Conservation (phyloP, 1,140 invertebrate genomes). For the Hydropsyche tenuis region DNA sequence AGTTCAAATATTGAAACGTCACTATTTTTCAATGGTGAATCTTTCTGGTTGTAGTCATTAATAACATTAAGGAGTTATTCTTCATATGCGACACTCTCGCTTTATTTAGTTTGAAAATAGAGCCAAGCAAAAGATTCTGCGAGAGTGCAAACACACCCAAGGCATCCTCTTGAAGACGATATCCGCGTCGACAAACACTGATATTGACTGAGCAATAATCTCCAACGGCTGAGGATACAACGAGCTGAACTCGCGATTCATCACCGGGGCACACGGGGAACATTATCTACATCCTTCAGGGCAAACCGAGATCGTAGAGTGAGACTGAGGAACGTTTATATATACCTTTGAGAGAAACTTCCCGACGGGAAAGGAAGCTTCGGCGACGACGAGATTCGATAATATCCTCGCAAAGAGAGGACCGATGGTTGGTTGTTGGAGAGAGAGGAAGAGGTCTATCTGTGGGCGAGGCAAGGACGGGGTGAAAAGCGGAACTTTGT, state of each 20-base stretch:
- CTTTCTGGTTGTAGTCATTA: no score
- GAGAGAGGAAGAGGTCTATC: no score
- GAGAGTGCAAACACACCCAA: neutral
- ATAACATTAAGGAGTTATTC: no score
- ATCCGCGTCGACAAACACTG: conserved; percentile 14
- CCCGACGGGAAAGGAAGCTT: conserved; percentile 11
- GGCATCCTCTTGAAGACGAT: neutral
- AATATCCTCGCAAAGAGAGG: conserved; percentile 34
- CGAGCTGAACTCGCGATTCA: conserved; percentile 29
- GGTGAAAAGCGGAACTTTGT: conserved; percentile 38
- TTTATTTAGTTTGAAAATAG: no score
- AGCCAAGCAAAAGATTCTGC: no score
- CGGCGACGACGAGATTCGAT: conserved; percentile 44
- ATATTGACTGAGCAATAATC: conserved; percentile 37
- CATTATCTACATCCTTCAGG: conserved; percentile 43
- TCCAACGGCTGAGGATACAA: conserved; percentile 9
- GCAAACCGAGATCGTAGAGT: conserved; percentile 31
- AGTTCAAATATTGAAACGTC: no score
- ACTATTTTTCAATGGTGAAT: no score
- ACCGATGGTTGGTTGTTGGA: neutral
- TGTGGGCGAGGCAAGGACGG: no score
- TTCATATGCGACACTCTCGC: no score
- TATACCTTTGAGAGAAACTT: conserved; percentile 40
- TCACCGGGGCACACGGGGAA: conserved; percentile 25
- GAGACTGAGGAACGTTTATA: no score